phyloP scores from a whole-genome alignment of 2,888 invertebrate species.

The Netelia inedita region DNA sequence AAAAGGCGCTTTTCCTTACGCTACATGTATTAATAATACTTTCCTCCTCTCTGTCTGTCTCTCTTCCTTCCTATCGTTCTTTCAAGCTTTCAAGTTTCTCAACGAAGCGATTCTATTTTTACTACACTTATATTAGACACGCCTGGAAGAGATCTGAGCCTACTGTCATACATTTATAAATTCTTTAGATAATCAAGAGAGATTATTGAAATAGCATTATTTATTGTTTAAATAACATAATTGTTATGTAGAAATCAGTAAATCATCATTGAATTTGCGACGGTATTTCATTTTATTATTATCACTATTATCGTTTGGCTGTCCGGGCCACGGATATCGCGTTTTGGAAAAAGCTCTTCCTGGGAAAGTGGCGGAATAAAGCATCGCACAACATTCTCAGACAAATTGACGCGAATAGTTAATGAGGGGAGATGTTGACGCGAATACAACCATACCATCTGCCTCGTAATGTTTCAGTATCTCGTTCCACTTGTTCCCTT shows the following conservation, averaged over 20 bases:
- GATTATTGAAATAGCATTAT: too few species aligned
- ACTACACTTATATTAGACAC: slow-evolving; percentile 49
- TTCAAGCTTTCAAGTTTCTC: slow-evolving; percentile 20
- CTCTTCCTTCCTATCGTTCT: slow-evolving; percentile 45
- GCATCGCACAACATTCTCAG: background rate
- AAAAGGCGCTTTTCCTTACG: slow-evolving; percentile 49
- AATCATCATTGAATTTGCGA: too few species aligned
- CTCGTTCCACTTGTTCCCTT: background rate
- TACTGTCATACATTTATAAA: too few species aligned
- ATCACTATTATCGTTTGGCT: too few species aligned
- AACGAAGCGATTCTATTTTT: slow-evolving; percentile 54
- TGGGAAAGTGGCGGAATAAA: background rate
- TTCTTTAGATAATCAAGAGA: too few species aligned
- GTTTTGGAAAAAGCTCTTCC: background rate
- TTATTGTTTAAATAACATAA: too few species aligned
- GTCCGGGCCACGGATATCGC: too few species aligned
- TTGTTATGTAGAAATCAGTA: too few species aligned
- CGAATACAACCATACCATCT: background rate
- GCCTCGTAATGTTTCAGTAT: background rate
- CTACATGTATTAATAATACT: slow-evolving; percentile 71
- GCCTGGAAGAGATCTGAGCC: too few species aligned
- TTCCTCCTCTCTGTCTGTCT: slow-evolving; percentile 55
- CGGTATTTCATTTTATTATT: too few species aligned
- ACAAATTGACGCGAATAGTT: slow-evolving; percentile 20
- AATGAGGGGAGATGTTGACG: slow-evolving; percentile 22